Percentiles rank a stretch among this genome's conserved stretches.
phyloP scores from a whole-genome alignment of 2,888 invertebrate species.

The Synanthedon andrenaeformis region DNA sequence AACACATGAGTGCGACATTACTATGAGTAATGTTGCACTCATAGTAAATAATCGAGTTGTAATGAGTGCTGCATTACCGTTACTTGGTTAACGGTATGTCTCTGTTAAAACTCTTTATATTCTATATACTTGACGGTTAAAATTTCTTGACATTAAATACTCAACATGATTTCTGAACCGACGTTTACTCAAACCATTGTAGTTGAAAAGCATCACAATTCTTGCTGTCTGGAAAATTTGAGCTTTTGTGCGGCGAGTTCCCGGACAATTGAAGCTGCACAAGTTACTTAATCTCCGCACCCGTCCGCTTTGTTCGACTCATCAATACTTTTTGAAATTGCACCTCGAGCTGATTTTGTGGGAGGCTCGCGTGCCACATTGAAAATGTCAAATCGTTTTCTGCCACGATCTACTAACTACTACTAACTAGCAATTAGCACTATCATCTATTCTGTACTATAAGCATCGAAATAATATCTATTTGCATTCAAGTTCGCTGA shows the following conservation, averaged over 20 bases:
- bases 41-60: too few relatives aligned
- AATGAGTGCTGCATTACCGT: too few relatives aligned
- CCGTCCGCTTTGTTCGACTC: constrained; percentile 40
- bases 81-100: too few relatives aligned
- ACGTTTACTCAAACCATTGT: constrained; percentile 38
- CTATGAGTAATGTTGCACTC: too few relatives aligned
- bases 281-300: constrained; percentile 54
- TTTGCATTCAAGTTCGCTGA: too few relatives aligned
- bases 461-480: too few relatives aligned
- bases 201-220: constrained; percentile 42
- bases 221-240: constrained; percentile 48
- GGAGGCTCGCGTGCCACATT: neutral
- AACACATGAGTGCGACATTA: too few relatives aligned
- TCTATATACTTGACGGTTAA: too few relatives aligned
- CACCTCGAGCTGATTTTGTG: constrained; percentile 20
- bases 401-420: too few relatives aligned
- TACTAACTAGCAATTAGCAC: too few relatives aligned
- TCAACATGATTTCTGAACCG: constrained; percentile 25
- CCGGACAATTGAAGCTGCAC: constrained; percentile 41
- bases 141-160: constrained; percentile 23
- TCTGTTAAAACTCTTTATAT: too few relatives aligned
- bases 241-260: constrained; percentile 39
- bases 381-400: neutral
- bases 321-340: constrained; percentile 53
- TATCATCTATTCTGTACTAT: too few relatives aligned